Evolutionary conservation across 2,797 vertebrate species (phyloP), one percentile per base, ranked within the genome.

Genomic region (Muraenolepis orangiensis): DNA sequence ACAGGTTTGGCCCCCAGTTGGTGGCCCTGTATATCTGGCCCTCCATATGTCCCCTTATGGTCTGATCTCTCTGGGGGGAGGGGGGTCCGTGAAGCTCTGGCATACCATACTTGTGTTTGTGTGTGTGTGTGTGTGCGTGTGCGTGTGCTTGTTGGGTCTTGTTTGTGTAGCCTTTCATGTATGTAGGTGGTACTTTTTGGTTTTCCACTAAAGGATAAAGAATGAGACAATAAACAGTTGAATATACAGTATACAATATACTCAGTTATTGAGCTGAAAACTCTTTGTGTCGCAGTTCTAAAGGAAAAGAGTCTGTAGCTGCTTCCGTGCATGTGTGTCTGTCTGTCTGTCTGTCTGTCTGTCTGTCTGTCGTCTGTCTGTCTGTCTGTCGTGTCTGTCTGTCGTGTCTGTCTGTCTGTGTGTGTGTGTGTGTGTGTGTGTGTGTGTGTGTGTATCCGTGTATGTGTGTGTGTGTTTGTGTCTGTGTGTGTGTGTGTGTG

Each of bases 101-200:
- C n/a, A 76, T 74, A 66, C 29, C 77, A 76, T 69, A 23, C 28
- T 16, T 70, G 31, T 46, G 31, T 32, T 38, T 32, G 38, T 66
- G 38, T 68, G 34, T 70, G 32, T 69, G 73, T 42, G 61, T 23
- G 75, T 28, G 70, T 72, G 77, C 7, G 69, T 6, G 40, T 68
- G 42, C 32, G 66, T 76, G 66, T 38, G 7, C n/a, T 20, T 3
- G 42, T 4, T 46, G 18, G 18, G 3, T 4, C 42, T 57, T 57
- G 14, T 57, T 57, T 57, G 46, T 57, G 14, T 57, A 3, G 46
- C 20, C 46, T 57, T 57, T 57, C 46, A 18, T 57, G 3, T 57
- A 57, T 10, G 36, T 38, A 10, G 1, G 36, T 38, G 36, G 1
- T 38, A 38, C 1, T 38, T 5, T 38, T 38, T 38, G 1, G 36